A percentile compares a stretch with the other conserved stretches of the same genome.
Evolutionary conservation across 2,888 invertebrate species (phyloP).

Genomic region (Ypsolopha scabrella): DNA sequence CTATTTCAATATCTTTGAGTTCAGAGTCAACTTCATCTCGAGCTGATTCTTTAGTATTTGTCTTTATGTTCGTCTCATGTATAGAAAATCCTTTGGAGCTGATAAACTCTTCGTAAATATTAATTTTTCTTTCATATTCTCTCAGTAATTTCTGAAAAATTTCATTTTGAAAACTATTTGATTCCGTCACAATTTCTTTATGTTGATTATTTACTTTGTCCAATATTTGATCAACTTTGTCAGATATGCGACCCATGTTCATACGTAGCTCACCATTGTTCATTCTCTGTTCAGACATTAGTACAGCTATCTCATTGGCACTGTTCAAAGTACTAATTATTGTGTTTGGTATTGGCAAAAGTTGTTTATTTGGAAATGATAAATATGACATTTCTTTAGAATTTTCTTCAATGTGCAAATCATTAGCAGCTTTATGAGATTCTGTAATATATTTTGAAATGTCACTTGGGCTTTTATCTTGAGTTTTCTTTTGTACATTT

Average conservation of each 20-base stretch:
- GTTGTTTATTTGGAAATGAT: constrained; percentile 23
- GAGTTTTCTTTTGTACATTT: constrained; percentile 21
- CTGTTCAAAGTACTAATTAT: constrained; percentile 16
- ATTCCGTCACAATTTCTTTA: constrained; percentile 15
- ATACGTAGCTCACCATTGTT: constrained; percentile 52
- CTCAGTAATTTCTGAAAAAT: constrained; percentile 39
- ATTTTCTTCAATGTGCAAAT: constrained; percentile 8
- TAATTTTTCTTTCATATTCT: constrained; percentile 58
- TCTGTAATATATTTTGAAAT: constrained; percentile 14
- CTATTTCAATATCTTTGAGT: constrained; percentile 8
- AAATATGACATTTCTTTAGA: constrained; percentile 16
- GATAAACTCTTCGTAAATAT: constrained; percentile 41
- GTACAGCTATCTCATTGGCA: constrained; percentile 29
- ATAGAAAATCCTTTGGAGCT: constrained; percentile 14
- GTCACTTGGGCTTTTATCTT: constrained; percentile 21
- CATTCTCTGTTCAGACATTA: constrained; percentile 50
- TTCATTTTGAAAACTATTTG: constrained; percentile 27
- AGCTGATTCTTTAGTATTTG: constrained; percentile 6
- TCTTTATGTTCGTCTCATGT: constrained; percentile 15
- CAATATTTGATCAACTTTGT: constrained; percentile 43
- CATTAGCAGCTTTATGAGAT: constrained; percentile 9
- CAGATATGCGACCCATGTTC: constrained; percentile 44
- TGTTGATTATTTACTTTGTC: constrained; percentile 28
- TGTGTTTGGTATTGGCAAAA: constrained; percentile 30
- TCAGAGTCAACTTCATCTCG: background rate